Conservation (phyloP, 2,113 vertebrate species). For the Catagonus wagneri region DNA sequence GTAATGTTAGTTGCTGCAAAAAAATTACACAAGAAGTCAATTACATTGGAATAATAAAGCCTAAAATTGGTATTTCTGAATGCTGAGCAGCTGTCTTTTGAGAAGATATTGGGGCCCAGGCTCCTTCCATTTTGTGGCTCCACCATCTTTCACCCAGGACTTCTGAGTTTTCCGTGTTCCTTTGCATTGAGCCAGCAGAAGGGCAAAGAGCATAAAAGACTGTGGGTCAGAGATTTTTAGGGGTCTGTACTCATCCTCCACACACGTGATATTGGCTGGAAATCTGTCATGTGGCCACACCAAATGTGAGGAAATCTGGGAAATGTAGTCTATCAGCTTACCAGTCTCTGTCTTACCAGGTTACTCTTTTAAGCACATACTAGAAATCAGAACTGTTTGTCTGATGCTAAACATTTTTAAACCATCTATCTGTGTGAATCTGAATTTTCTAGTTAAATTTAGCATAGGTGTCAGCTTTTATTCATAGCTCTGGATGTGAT, state of each 20-base stretch:
- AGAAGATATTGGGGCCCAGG: background rate
- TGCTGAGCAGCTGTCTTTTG: background rate
- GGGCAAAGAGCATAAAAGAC: background rate
- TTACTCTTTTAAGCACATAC: background rate
- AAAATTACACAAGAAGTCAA: background rate
- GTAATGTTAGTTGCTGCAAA: background rate
- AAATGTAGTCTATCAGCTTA: background rate
- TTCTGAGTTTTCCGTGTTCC: background rate
- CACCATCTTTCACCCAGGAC: background rate
- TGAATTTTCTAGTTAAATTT: constrained; percentile 10
- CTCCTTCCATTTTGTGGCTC: background rate
- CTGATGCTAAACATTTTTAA: constrained; percentile 14
- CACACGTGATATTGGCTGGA: background rate
- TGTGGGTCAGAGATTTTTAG: background rate
- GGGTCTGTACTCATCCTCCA: background rate
- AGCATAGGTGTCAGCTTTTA: background rate
- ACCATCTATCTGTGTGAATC: background rate
- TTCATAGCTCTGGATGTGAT: background rate
- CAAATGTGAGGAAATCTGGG: background rate
- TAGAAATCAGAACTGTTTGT: background rate
- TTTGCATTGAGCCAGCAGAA: background rate
- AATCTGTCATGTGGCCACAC: background rate
- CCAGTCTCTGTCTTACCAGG: background rate
- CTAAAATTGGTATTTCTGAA: background rate
- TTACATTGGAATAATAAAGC: background rate